These are phyloP conservation scores for Hypomecis atomaria DNA, from an alignment of 2,888 invertebrate species.

Conservation along the genomic window DNA sequence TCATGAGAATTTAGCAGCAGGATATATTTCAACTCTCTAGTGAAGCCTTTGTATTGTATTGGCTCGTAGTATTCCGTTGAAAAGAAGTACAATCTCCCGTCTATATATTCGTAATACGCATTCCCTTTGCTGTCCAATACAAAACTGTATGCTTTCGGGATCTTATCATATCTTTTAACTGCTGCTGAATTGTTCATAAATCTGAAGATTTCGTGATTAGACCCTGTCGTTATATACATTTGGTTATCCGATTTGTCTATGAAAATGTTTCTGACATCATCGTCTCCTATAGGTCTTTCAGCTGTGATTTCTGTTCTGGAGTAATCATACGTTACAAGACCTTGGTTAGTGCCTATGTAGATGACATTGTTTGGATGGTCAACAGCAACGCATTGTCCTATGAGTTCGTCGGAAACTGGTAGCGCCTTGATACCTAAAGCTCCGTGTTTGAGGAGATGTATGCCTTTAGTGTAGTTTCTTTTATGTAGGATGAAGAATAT, in stretches of 20 bases:
- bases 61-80: conserved; percentile 72
- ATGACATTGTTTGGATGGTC: conserved; percentile 62
- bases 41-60: conserved; percentile 76
- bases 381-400: conserved; percentile 72
- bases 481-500: conserved; percentile 77
- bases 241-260: conserved; percentile 71
- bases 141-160: conserved; percentile 75
- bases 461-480: conserved; percentile 75
- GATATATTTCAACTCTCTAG: conserved; percentile 74
- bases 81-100: conserved; percentile 75
- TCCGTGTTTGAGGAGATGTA: conserved; percentile 71
- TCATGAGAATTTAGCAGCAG: conserved; percentile 69
- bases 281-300: conserved; percentile 76
- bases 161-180: conserved; percentile 71
- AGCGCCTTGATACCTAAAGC: conserved; percentile 72
- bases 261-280: conserved; percentile 73
- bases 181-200: conserved; percentile 76
- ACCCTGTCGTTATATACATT: conserved; percentile 75
- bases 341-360: conserved; percentile 78
- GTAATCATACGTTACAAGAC: conserved; percentile 70
- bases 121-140: conserved; percentile 71
- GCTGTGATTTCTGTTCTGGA: conserved; percentile 66
- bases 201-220: conserved; percentile 69
- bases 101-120: conserved; percentile 73
- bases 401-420: conserved; percentile 68